Conservation (phyloP, 1,140 invertebrate species). For the honey bee (Apis mellifera) region DNA sequence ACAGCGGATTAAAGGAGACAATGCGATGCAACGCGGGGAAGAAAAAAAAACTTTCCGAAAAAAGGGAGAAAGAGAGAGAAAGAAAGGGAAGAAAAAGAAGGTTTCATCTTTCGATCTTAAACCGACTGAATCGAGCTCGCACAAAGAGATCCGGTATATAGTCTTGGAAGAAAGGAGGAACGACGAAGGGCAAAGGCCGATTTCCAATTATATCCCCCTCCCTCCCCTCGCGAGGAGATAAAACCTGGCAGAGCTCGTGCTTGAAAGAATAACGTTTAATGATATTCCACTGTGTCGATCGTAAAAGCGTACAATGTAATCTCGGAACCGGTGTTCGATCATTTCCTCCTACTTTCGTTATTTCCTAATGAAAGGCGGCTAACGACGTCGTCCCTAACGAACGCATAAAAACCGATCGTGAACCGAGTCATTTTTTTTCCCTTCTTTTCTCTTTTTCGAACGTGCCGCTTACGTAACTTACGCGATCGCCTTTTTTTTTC, state of each 20-base stretch:
- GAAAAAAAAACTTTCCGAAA: too few relatives aligned
- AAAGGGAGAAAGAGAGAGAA: too few relatives aligned
- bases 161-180: too few relatives aligned
- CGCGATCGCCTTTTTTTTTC: neutral
- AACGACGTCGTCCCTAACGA: slow-evolving; percentile 29
- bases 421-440: neutral
- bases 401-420: slow-evolving; percentile 27
- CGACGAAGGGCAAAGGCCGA: neutral
- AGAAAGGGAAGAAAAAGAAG: neutral
- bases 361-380: slow-evolving; percentile 16
- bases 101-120: neutral
- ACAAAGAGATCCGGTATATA: neutral
- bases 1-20: neutral
- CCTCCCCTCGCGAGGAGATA: neutral
- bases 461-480: slow-evolving; percentile 11
- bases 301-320: slow-evolving; percentile 42
- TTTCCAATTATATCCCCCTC: slow-evolving; percentile 10
- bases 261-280: slow-evolving; percentile 7
- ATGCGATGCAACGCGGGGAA: neutral
- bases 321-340: neutral
- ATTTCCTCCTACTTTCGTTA: slow-evolving; percentile 1
- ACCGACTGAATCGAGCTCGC: neutral
- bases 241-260: neutral
- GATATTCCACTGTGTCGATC: neutral
- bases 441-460: too few relatives aligned